These are phyloP conservation scores for Salminus brasiliensis DNA, from an alignment of 2,113 vertebrate species.

Conservation along the genomic window DNA sequence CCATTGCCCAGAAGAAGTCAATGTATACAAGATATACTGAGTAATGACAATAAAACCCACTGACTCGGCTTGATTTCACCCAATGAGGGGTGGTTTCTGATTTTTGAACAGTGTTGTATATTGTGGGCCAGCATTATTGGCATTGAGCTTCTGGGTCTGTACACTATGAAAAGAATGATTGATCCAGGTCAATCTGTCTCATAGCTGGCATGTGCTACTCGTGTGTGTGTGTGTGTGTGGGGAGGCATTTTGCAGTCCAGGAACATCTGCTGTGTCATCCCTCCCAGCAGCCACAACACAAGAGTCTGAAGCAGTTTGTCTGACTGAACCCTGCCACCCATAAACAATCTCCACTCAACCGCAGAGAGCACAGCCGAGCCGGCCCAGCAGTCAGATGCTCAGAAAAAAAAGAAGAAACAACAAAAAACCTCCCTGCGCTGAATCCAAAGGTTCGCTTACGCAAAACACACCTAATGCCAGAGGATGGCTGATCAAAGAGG, in stretches of 20 bases:
- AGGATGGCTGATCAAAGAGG: constrained; percentile 26
- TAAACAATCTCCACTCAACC: constrained; percentile 42
- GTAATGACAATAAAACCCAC: too few species aligned
- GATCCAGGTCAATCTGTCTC: constrained; percentile 12
- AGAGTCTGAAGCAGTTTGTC: constrained; percentile 34
- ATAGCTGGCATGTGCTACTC: neutral
- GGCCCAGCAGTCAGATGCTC: constrained; percentile 16
- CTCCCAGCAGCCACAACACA: constrained; percentile 31
- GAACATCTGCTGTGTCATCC: constrained; percentile 44
- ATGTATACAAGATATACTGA: too few species aligned
- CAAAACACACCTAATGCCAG: constrained; percentile 21
- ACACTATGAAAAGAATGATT: neutral
- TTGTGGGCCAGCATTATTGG: too few species aligned
- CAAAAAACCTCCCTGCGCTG: constrained; percentile 4
- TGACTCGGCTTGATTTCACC: too few species aligned
- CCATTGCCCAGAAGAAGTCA: too few species aligned
- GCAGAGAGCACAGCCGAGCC: constrained; percentile 10
- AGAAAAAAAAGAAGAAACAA: constrained; percentile 6
- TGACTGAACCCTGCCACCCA: constrained; percentile 36
- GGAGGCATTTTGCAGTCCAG: constrained; percentile 26
- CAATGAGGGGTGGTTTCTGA: too few species aligned
- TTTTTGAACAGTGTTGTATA: too few species aligned
- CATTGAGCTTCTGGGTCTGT: too few species aligned
- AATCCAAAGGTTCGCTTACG: constrained; percentile 7
- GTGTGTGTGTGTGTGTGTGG: constrained; percentile 3